phyloP scores from a whole-genome alignment of 2,113 vertebrate species.

The Balaenoptera acutorostrata region DNA sequence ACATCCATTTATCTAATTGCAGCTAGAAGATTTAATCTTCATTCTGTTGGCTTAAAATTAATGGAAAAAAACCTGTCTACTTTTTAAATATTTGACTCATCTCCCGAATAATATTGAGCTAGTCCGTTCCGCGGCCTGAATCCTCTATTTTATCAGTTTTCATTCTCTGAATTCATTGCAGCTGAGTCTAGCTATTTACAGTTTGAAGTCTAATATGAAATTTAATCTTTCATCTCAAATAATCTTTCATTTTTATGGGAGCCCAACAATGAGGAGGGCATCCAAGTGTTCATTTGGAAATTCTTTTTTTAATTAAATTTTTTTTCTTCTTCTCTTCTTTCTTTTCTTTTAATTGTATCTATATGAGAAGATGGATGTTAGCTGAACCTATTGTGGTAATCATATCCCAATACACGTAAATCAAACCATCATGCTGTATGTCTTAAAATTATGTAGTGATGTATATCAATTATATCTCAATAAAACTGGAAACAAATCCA shows the following conservation, averaged over 20 bases:
- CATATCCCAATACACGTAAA: not conserved
- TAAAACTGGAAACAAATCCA: not conserved
- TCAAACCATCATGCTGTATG: not conserved
- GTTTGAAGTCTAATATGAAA: conserved; percentile 31
- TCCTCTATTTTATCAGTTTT: conserved; percentile 47
- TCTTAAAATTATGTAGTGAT: not conserved
- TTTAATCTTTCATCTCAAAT: conserved; percentile 52
- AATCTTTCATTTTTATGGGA: conserved; percentile 33
- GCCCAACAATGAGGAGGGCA: not conserved
- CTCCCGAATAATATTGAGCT: conserved; percentile 22
- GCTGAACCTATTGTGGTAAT: not conserved
- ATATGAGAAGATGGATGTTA: not conserved
- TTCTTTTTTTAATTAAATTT: not conserved
- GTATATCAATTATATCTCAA: not conserved
- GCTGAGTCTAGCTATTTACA: not conserved
- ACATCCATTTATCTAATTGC: conserved; percentile 71
- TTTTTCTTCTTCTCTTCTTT: not conserved
- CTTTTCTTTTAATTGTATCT: not conserved
- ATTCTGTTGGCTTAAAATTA: conserved; percentile 57
- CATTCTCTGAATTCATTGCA: conserved; percentile 44
- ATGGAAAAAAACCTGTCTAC: conserved; percentile 48
- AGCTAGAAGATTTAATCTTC: conserved; percentile 36
- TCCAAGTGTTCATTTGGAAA: not conserved
- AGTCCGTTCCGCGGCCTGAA: not conserved
- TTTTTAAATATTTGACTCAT: conserved; percentile 56